Percentiles rank a stretch among this genome's conserved stretches.
These are phyloP conservation scores for Bombus impatiens DNA, from an alignment of 1,140 invertebrate species.

Conservation along the genomic window DNA sequence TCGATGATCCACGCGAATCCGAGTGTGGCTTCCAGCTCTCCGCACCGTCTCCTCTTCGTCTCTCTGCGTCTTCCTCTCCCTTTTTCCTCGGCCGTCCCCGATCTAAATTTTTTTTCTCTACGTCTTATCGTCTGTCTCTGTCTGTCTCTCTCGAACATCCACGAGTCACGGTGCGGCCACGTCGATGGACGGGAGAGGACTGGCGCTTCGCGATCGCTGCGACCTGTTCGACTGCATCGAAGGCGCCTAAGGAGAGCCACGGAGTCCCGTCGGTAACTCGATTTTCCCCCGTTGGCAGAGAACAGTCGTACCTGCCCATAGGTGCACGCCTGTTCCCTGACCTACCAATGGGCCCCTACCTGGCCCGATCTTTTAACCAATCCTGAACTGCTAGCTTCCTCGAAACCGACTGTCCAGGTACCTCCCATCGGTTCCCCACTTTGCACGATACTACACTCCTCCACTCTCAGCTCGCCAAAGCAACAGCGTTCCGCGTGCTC, in stretches of 20 bases:
- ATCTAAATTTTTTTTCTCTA: background rate
- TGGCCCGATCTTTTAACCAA: slow-evolving; percentile 46
- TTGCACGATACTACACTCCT: background rate
- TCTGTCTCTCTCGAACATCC: slow-evolving; percentile 64
- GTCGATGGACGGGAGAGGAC: slow-evolving; percentile 81
- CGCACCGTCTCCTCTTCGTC: background rate
- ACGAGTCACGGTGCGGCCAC: slow-evolving; percentile 76
- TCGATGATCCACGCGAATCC: slow-evolving; percentile 13
- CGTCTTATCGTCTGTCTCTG: slow-evolving; percentile 23
- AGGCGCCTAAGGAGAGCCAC: slow-evolving; percentile 55
- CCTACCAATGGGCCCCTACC: slow-evolving; percentile 43
- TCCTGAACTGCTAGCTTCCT: slow-evolving; percentile 5
- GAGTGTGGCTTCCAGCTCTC: background rate
- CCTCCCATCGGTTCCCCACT: slow-evolving; percentile 62
- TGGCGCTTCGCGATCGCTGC: slow-evolving; percentile 74
- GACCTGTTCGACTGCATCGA: slow-evolving; percentile 75
- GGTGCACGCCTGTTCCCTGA: slow-evolving; percentile 48
- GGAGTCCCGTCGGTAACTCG: slow-evolving; percentile 43
- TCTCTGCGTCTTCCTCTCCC: background rate
- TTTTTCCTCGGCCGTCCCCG: slow-evolving; percentile 1
- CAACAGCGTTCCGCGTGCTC: slow-evolving; percentile 37
- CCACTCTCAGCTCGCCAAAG: slow-evolving; percentile 14
- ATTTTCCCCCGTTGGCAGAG: slow-evolving; percentile 52
- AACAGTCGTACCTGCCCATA: slow-evolving; percentile 52
- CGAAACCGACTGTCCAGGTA: slow-evolving; percentile 7